phyloP scores from a whole-genome alignment of 2,797 vertebrate species.

The Leptatherina wallacei region DNA sequence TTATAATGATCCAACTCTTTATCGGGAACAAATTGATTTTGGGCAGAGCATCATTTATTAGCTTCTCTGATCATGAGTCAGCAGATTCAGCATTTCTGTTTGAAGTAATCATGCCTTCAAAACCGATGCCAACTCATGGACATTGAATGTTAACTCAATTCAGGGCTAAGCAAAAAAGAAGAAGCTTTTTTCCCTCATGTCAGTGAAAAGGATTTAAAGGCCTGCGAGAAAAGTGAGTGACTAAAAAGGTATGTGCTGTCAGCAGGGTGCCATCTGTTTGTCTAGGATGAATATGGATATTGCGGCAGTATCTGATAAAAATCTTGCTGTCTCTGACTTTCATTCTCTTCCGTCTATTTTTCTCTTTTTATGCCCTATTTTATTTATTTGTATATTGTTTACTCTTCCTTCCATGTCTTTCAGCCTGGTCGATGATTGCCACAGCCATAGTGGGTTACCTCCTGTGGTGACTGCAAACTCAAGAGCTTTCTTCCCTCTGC shows the following conservation, averaged over 20 bases:
- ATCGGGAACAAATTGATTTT: conserved; percentile 74
- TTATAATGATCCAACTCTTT: conserved; percentile 66
- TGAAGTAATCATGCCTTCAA: conserved; percentile 31
- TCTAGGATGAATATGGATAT: conserved; percentile 24
- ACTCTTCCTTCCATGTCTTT: conserved; percentile 38
- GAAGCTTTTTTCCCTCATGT: conserved; percentile 28
- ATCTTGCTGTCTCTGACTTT: conserved; percentile 37
- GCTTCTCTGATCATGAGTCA: conserved; percentile 65
- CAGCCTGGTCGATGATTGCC: conserved; percentile 72
- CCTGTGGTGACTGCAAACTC: conserved; percentile 76
- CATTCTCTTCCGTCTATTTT: conserved; percentile 31
- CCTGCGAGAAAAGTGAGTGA: conserved; percentile 37
- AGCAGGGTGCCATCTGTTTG: conserved; percentile 43
- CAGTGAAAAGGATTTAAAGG: conserved; percentile 46
- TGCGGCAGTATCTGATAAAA: conserved; percentile 30
- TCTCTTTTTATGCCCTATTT: conserved; percentile 8
- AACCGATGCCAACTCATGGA: conserved; percentile 42
- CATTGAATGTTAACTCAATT: conserved; percentile 46
- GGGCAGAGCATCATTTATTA: conserved; percentile 68
- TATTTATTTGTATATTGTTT: conserved; percentile 41
- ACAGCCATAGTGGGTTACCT: conserved; percentile 62
- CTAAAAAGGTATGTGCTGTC: conserved; percentile 39
- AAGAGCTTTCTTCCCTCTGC: conserved; percentile 55
- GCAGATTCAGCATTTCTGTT: conserved; percentile 53
- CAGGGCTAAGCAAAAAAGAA: conserved; percentile 22